A percentile compares a stretch with the other conserved stretches of the same genome.
Conservation (phyloP, 1,140 invertebrate species). For the Whitmania pigra region DNA sequence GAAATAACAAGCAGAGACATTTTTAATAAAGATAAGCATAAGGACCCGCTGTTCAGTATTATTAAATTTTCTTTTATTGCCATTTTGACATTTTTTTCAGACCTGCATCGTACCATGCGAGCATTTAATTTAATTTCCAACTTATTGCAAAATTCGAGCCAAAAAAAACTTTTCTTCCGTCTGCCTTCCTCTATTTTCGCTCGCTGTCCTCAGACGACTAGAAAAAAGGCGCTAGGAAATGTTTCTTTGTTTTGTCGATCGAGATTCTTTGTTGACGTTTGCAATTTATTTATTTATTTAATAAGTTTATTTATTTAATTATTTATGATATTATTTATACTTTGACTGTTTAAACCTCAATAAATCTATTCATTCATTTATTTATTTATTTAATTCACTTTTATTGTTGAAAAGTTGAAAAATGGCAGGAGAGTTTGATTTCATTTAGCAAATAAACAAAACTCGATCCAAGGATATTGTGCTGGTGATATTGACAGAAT, state of each 20-base stretch:
- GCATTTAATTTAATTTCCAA: background rate
- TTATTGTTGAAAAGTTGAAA: too few relatives aligned
- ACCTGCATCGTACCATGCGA: background rate
- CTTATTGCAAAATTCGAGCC: too few relatives aligned
- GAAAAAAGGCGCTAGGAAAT: too few relatives aligned
- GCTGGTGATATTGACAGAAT: too few relatives aligned
- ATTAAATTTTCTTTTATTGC: slow-evolving; percentile 14
- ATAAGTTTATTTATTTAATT: background rate
- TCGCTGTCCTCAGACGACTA: background rate
- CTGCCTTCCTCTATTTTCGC: background rate
- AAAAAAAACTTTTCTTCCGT: too few relatives aligned
- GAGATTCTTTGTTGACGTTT: background rate
- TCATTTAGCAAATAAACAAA: too few relatives aligned
- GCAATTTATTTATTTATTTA: background rate
- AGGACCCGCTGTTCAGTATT: background rate
- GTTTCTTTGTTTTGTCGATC: too few relatives aligned
- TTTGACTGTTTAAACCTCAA: too few relatives aligned
- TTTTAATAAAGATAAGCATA: slow-evolving; percentile 3
- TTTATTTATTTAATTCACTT: too few relatives aligned
- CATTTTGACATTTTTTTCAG: slow-evolving; percentile 5
- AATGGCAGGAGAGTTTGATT: too few relatives aligned
- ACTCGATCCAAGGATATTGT: too few relatives aligned
- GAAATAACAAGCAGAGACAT: slow-evolving; percentile 1
- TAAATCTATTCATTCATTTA: background rate
- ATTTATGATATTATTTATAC: background rate